Evolutionary conservation across 2,113 vertebrate species (phyloP), one percentile per base, ranked within the genome.

Genomic region (Microtus montanus): DNA sequence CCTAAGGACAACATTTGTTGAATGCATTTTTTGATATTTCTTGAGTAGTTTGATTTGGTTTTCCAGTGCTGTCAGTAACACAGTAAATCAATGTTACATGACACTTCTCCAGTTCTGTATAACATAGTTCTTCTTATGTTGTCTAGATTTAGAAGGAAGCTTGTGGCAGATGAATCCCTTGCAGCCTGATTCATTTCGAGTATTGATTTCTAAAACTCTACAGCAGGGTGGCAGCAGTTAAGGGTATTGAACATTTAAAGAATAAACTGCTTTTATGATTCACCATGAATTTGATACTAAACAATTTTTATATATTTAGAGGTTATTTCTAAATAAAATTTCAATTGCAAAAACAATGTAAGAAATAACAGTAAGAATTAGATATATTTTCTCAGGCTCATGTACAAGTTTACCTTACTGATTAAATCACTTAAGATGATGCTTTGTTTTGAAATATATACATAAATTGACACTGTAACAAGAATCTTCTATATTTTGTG

Each of bases 111-210:
- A 92, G 66, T 92, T 91, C 93, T 96, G 80, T 49, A 41, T 68
- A 97, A 86, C 70, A 96, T 87, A 92, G 79, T 94, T 85, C 24
- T 95, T 88, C 97, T 96, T 97, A 52, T 84, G 95, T 71, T 87
- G 92, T n/a, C 24, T 87, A 9, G 93, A 91, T 95, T 96, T 64
- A 96, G 88, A 91, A 90, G 95, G 64, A 86, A 97, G n/a, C 5
- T 96, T 89, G 78, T 66, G 96, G 82, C 24, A 89, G 83, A 93
- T 78, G 64, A 96, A 91, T 95, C 71, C 84, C 93, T 86, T 90
- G 44, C 83, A 97, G 95, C 63, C 83, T 93, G 87, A 97, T 97
- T 98, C 66, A 97, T 97, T 97, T 92, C 90, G 97, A 70, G 66
- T 79, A 96, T 78, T 94, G 91, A 97, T 98, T 98, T 97, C 26